A percentile compares a stretch with the other conserved stretches of the same genome.
Conservation (phyloP, 1,140 invertebrate species). For the Scaptomyza hsui region DNA sequence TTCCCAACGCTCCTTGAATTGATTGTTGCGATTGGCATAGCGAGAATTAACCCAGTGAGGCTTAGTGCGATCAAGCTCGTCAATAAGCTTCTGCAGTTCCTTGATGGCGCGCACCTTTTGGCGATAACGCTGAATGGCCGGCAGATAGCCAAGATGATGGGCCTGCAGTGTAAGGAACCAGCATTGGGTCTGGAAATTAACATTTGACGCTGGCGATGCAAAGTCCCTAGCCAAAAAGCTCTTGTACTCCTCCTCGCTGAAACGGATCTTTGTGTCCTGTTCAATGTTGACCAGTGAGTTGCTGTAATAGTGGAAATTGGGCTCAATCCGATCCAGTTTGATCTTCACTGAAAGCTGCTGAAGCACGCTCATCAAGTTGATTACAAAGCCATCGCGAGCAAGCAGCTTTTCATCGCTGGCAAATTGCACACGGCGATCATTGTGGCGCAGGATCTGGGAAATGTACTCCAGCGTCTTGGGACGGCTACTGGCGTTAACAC, state of each 20-base stretch:
- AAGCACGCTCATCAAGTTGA: constrained; percentile 95
- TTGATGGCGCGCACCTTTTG: constrained; percentile 91
- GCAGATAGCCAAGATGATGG: constrained; percentile 95
- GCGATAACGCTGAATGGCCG: constrained; percentile 94
- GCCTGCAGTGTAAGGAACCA: constrained; percentile 98
- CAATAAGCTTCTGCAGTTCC: constrained; percentile 95
- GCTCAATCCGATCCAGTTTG: constrained; percentile 93
- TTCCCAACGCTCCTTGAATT: constrained; percentile 94
- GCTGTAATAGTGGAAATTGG: constrained; percentile 94
- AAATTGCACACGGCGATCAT: constrained; percentile 95
- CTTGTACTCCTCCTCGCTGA: constrained; percentile 90
- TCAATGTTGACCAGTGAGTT: constrained; percentile 90
- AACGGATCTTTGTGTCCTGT: constrained; percentile 94
- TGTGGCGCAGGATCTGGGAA: constrained; percentile 89
- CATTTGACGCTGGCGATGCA: constrained; percentile 48
- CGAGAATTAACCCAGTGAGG: constrained; percentile 92
- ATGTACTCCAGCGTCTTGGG: constrained; percentile 92
- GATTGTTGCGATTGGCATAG: constrained; percentile 90
- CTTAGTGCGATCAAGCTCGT: constrained; percentile 93
- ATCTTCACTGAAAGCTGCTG: constrained; percentile 95
- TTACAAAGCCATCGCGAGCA: constrained; percentile 96
- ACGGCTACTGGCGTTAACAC: constrained; percentile 91
- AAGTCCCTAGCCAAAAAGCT: constrained; percentile 87
- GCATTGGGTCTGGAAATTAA: constrained; percentile 97
- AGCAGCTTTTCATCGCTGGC: constrained; percentile 93